These are phyloP conservation scores for Hormaphis cornu DNA, from an alignment of 1,140 invertebrate genomes.

Conservation along the genomic window DNA sequence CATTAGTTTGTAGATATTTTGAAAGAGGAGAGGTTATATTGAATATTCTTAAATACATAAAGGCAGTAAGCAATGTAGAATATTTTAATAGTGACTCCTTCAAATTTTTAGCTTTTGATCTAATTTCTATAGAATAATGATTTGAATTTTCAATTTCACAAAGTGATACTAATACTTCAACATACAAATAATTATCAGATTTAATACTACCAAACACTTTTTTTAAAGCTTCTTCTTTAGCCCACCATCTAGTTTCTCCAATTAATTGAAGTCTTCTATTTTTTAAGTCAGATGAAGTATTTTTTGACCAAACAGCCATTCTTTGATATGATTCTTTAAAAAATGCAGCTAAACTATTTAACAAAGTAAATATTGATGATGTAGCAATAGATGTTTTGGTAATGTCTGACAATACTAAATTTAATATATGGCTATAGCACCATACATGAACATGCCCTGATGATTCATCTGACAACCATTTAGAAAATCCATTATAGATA, in stretches of 20 bases:
- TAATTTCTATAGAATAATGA: not conserved
- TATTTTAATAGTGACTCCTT: not conserved
- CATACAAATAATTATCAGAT: not conserved
- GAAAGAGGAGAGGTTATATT: not conserved
- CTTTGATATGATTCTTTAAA: not conserved
- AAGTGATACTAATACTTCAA: not conserved
- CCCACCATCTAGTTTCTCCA: conserved; percentile 4
- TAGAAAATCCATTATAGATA: conserved; percentile 34
- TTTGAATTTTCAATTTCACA: not conserved
- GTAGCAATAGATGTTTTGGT: not conserved
- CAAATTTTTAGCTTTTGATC: not conserved
- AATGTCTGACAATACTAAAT: not conserved
- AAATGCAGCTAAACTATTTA: not conserved
- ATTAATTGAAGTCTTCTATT: not conserved
- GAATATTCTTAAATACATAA: conserved; percentile 14
- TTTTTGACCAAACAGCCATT: not conserved
- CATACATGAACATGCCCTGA: not conserved
- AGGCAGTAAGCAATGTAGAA: conserved; percentile 1
- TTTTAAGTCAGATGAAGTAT: not conserved
- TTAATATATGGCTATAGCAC: not conserved
- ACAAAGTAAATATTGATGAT: not conserved
- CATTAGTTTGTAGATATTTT: conserved; percentile 15
- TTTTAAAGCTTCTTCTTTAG: not conserved
- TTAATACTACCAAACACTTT: not conserved
- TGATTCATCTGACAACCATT: conserved; percentile 1